Conservation (phyloP, 2,113 vertebrate genomes). For the Sphaerodactylus townsendi region DNA sequence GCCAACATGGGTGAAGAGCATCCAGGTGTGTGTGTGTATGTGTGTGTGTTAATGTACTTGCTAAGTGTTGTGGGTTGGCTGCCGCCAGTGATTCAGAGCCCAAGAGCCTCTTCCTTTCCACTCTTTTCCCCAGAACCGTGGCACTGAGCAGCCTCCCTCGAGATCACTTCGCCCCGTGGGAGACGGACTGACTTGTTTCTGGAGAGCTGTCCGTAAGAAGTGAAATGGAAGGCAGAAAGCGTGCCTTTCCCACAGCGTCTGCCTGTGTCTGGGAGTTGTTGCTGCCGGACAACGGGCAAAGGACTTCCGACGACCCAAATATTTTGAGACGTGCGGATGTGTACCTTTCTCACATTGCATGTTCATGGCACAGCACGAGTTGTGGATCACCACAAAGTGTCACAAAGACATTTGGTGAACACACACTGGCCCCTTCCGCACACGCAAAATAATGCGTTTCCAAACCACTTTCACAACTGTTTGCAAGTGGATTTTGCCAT, state of each 20-base stretch:
- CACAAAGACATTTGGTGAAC: background rate
- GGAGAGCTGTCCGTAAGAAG: background rate
- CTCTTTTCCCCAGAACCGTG: background rate
- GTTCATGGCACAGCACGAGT: too few species aligned
- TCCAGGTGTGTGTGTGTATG: too few species aligned
- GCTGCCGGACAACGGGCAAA: background rate
- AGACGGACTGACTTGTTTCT: background rate
- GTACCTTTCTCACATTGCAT: too few species aligned
- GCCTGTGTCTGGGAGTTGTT: background rate
- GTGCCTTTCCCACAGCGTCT: background rate
- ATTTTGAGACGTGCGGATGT: too few species aligned
- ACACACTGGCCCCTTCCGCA: too few species aligned
- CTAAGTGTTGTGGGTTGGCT: background rate
- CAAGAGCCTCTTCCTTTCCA: too few species aligned
- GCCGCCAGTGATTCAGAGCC: background rate
- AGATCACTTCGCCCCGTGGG: background rate
- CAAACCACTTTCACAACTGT: too few species aligned
- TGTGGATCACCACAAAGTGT: background rate
- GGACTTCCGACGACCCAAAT: background rate
- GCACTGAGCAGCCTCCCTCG: background rate
- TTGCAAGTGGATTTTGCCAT: too few species aligned
- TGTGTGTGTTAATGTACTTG: background rate
- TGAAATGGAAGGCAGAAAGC: conserved; percentile 3
- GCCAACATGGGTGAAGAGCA: background rate
- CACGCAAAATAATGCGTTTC: too few species aligned